Conservation (phyloP, 2,113 vertebrate species). For the Brachyhypopomus occidentalis region DNA sequence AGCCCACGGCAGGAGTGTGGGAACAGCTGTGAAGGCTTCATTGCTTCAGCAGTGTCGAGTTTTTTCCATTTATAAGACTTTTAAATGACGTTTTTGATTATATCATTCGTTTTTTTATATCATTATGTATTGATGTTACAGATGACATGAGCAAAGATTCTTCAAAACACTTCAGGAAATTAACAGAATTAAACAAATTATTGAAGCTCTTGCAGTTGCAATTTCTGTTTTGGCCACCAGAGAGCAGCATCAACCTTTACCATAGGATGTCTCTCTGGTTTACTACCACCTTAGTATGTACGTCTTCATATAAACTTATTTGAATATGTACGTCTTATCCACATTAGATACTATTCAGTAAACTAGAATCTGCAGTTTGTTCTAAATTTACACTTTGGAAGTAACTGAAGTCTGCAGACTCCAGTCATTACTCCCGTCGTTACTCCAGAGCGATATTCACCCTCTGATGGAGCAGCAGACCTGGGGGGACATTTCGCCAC, state of each 20-base stretch:
- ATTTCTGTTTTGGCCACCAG: slow-evolving; percentile 5
- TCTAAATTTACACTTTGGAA: too few relatives aligned
- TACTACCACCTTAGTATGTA: not conserved
- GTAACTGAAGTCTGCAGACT: too few relatives aligned
- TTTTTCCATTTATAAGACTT: not conserved
- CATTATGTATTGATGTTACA: not conserved
- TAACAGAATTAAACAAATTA: too few relatives aligned
- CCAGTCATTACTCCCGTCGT: too few relatives aligned
- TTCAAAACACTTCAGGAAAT: too few relatives aligned
- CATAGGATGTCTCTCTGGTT: not conserved
- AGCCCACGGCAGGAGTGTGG: slow-evolving; percentile 14
- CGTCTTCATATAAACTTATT: not conserved
- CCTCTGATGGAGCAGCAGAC: too few relatives aligned
- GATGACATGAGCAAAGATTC: not conserved
- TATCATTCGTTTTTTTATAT: not conserved
- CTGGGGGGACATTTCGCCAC: too few relatives aligned
- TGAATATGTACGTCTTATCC: not conserved
- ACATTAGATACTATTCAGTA: not conserved
- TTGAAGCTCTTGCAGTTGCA: too few relatives aligned
- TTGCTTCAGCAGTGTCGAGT: not conserved
- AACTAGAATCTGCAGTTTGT: too few relatives aligned
- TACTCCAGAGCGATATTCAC: too few relatives aligned
- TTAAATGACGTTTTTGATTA: not conserved
- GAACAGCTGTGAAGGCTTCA: slow-evolving; percentile 25
- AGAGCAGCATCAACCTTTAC: not conserved